These are phyloP conservation scores for Gobio gobio DNA, from an alignment of 2,113 vertebrate species.

Conservation along the genomic window DNA sequence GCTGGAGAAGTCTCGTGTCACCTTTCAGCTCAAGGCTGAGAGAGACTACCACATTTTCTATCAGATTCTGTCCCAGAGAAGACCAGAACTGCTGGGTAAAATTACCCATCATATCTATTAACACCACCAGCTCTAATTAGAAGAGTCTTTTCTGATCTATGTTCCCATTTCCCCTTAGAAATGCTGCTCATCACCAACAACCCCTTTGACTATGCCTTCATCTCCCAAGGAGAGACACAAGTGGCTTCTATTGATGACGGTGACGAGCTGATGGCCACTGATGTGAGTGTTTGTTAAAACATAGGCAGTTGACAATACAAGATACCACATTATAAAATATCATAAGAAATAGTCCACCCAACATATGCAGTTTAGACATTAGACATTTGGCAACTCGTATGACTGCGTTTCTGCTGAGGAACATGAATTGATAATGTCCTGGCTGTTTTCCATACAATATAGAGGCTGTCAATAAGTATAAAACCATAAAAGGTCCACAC, in stretches of 20 bases:
- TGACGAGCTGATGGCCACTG: slow-evolving; percentile 57
- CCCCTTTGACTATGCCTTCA: slow-evolving; percentile 71
- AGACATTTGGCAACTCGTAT: not conserved
- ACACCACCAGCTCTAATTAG: not conserved
- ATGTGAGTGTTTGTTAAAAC: slow-evolving; percentile 38
- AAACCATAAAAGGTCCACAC: not conserved
- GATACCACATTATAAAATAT: not conserved
- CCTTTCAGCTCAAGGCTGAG: slow-evolving; percentile 89
- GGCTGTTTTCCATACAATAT: not conserved
- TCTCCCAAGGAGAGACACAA: slow-evolving; percentile 75
- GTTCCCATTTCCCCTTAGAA: slow-evolving; percentile 57
- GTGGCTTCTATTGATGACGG: slow-evolving; percentile 67
- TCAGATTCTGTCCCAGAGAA: slow-evolving; percentile 87
- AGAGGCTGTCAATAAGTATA: too few relatives aligned
- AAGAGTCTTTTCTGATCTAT: not conserved
- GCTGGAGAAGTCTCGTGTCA: slow-evolving; percentile 90
- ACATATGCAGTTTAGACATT: not conserved
- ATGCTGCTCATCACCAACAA: slow-evolving; percentile 75
- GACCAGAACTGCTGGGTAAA: slow-evolving; percentile 85
- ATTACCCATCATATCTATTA: not conserved
- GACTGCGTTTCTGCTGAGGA: too few relatives aligned
- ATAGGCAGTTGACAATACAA: not conserved
- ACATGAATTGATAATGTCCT: too few relatives aligned
- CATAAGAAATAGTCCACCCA: not conserved
- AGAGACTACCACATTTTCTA: slow-evolving; percentile 95